phyloP scores from a whole-genome alignment of 2,888 invertebrate genomes.

The Cinara cedri region DNA sequence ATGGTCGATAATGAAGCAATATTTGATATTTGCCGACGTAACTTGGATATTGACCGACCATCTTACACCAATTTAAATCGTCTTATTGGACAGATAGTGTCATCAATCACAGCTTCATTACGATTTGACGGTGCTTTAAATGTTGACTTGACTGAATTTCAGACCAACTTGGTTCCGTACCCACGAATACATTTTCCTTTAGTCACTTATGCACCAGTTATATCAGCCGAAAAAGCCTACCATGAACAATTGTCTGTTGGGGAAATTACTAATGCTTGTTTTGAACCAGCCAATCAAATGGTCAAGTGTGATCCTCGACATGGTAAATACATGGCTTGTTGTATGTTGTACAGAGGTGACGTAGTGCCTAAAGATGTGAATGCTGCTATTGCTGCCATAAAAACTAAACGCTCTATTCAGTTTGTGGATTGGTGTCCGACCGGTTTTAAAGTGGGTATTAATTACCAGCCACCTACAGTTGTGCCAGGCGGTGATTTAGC shows the following conservation, averaged over 20 bases:
- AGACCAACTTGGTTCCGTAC: conserved; percentile 69
- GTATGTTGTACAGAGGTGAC: conserved; percentile 65
- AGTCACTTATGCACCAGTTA: conserved; percentile 67
- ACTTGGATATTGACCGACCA: conserved; percentile 91
- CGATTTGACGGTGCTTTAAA: conserved; percentile 75
- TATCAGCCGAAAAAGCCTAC: conserved; percentile 66
- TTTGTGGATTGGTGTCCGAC: conserved; percentile 63
- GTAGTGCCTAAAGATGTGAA: conserved; percentile 66
- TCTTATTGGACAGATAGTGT: conserved; percentile 92
- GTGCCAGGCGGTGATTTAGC: conserved; percentile 94
- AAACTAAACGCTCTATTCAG: conserved; percentile 66
- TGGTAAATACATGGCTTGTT: conserved; percentile 66
- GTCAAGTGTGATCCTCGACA: conserved; percentile 64
- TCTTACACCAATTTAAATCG: conserved; percentile 96
- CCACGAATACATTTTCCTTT: conserved; percentile 71
- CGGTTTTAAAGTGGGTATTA: conserved; percentile 68
- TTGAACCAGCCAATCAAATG: conserved; percentile 68
- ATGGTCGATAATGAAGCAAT: conserved; percentile 67
- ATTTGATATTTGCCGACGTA: conserved; percentile 90
- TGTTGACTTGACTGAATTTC: conserved; percentile 92
- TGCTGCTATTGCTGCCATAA: conserved; percentile 68
- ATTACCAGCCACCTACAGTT: conserved; percentile 92
- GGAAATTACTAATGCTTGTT: conserved; percentile 69
- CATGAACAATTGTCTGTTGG: conserved; percentile 66
- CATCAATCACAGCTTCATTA: conserved; percentile 88